phyloP scores from a whole-genome alignment of 2,113 vertebrate genomes.

The Cariama cristata region DNA sequence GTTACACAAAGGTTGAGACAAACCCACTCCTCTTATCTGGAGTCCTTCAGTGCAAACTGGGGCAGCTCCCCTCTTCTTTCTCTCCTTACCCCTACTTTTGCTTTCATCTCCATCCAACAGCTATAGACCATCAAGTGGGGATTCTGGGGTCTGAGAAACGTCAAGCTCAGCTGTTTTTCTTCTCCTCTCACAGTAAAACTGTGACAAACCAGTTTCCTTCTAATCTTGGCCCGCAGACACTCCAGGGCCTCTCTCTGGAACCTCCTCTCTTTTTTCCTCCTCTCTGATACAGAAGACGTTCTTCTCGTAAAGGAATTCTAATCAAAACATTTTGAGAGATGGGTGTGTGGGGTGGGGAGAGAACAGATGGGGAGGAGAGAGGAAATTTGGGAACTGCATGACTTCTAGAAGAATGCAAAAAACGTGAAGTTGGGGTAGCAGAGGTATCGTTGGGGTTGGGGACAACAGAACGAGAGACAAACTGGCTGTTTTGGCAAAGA shows the following conservation, averaged over 20 bases:
- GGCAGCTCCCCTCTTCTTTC: not conserved
- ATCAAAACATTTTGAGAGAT: fast-evolving
- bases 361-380: not conserved
- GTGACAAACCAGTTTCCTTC: not conserved
- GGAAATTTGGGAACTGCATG: not conserved
- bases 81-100: not conserved
- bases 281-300: not conserved
- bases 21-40: not conserved
- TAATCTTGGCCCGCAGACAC: not conserved
- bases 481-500: not conserved
- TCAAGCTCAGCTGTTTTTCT: not conserved
- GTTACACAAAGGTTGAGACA: not conserved
- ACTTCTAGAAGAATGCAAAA: not conserved
- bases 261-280: not conserved
- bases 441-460: not conserved
- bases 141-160: not conserved
- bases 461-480: not conserved
- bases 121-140: not conserved
- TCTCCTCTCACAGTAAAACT: not conserved
- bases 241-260: not conserved
- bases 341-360: not conserved
- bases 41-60: not conserved
- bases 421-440: not conserved
- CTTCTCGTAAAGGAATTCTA: not conserved
- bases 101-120: not conserved